A percentile compares a stretch with the other conserved stretches of the same genome.
Conservation (phyloP, 1,140 invertebrate species). For the Himalopsyche phryganea region DNA sequence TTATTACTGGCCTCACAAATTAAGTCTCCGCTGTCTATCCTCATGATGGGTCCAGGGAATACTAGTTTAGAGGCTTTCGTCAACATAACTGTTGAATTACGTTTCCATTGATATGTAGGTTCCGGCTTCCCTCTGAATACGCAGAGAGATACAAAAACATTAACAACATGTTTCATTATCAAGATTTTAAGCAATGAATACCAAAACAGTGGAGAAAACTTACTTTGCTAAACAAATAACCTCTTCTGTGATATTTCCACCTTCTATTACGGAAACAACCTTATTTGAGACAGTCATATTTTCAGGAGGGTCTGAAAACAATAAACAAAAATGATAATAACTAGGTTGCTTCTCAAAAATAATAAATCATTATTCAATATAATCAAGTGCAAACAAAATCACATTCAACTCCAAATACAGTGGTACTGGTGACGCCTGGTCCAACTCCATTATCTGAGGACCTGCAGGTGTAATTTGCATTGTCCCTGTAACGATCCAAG, state of each 20-base stretch:
- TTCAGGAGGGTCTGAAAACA: constrained; percentile 75
- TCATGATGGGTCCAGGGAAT: constrained; percentile 57
- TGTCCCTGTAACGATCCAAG: constrained; percentile 71
- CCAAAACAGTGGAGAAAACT: no score
- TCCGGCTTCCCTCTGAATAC: constrained; percentile 34
- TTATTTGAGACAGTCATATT: constrained; percentile 72
- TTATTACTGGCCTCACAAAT: constrained; percentile 73
- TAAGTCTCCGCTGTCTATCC: constrained; percentile 66
- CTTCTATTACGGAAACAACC: constrained; percentile 70
- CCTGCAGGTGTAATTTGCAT: constrained; percentile 79
- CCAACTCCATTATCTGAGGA: constrained; percentile 72
- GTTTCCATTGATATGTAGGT: constrained; percentile 22
- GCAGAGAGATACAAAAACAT: constrained; percentile 16
- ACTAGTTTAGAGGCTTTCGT: constrained; percentile 54
- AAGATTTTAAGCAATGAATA: no score
- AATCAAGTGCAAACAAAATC: constrained; percentile 48
- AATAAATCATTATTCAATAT: no score
- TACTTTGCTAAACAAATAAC: constrained; percentile 73
- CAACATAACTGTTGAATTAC: constrained; percentile 39
- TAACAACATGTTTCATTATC: constrained; percentile 1
- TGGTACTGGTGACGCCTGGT: constrained; percentile 71
- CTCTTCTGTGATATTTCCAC: constrained; percentile 66
- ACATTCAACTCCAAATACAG: constrained; percentile 86
- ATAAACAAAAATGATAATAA: neutral
- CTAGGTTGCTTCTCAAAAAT: no score